Evolutionary conservation across 2,113 vertebrate genomes (phyloP).

Genomic region (Myanophis thanlyinensis): DNA sequence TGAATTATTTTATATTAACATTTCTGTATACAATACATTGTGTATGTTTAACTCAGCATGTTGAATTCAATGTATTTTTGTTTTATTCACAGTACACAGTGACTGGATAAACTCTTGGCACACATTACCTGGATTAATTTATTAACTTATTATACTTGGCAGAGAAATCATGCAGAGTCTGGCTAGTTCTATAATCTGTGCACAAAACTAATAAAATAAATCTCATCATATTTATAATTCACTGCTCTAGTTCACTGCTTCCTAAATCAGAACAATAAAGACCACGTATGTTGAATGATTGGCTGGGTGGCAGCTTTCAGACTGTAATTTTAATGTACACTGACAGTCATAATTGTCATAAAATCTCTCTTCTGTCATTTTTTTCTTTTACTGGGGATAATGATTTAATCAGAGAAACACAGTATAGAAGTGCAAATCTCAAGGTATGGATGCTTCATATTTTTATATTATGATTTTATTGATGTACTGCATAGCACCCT

Average conservation of each 20-base stretch:
- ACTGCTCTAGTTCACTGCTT: neutral
- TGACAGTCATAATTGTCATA: neutral
- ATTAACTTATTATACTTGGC: neutral
- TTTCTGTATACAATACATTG: neutral
- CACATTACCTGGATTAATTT: slow-evolving; percentile 2
- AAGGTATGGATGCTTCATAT: neutral
- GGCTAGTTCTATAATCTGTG: neutral
- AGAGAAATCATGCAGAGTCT: slow-evolving; percentile 1
- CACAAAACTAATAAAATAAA: slow-evolving; percentile 9
- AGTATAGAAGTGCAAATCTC: neutral
- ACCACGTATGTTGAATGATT: neutral
- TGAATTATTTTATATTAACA: neutral
- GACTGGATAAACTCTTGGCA: neutral
- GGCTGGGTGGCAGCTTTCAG: neutral
- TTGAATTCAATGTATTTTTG: neutral
- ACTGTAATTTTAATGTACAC: neutral
- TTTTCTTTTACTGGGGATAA: neutral
- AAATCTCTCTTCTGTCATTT: neutral
- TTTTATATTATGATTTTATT: neutral
- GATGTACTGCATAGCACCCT: neutral
- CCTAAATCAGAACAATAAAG: neutral
- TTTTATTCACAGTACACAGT: neutral
- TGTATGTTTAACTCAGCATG: neutral
- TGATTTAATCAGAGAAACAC: neutral
- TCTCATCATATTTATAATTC: neutral